Percentiles rank a stretch among this genome's conserved stretches.
Evolutionary conservation across 2,113 vertebrate species (phyloP).

Genomic region (Todiramphus saurophagus): DNA sequence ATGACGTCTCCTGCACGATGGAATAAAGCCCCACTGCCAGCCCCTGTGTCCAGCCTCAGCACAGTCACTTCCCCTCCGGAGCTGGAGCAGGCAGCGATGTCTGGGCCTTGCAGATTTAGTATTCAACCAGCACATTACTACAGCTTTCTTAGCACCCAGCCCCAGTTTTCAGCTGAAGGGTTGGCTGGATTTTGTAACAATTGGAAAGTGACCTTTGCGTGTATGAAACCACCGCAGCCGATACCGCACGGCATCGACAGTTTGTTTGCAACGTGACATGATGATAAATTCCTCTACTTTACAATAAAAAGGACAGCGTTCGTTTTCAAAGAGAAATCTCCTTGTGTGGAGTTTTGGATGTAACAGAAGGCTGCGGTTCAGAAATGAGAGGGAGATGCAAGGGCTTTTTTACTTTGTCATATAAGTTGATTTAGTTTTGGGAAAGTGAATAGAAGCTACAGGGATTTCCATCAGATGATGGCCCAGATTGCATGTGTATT

Average conservation of each 20-base stretch:
- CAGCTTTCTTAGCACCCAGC: background rate
- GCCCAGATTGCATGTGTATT: slow-evolving; percentile 35
- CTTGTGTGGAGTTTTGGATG: background rate
- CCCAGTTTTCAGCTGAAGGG: background rate
- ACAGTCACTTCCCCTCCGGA: background rate
- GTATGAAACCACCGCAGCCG: background rate
- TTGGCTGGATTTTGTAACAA: background rate
- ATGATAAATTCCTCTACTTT: background rate
- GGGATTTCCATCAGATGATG: slow-evolving; percentile 30
- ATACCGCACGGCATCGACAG: background rate
- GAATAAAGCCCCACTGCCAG: background rate
- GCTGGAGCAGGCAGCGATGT: background rate
- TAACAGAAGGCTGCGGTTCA: background rate
- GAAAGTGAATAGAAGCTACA: background rate
- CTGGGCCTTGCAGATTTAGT: background rate
- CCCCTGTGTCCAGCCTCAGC: background rate
- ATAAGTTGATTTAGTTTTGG: background rate
- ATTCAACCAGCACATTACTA: background rate
- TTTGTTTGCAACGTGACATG: background rate
- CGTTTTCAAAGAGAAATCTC: background rate
- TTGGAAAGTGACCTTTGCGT: slow-evolving; percentile 11
- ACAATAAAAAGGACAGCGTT: background rate
- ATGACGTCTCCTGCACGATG: background rate
- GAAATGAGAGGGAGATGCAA: background rate
- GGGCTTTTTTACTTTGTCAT: background rate